These are phyloP conservation scores for Pachymerium ferrugineum DNA, from an alignment of 2,888 invertebrate species.

Conservation along the genomic window DNA sequence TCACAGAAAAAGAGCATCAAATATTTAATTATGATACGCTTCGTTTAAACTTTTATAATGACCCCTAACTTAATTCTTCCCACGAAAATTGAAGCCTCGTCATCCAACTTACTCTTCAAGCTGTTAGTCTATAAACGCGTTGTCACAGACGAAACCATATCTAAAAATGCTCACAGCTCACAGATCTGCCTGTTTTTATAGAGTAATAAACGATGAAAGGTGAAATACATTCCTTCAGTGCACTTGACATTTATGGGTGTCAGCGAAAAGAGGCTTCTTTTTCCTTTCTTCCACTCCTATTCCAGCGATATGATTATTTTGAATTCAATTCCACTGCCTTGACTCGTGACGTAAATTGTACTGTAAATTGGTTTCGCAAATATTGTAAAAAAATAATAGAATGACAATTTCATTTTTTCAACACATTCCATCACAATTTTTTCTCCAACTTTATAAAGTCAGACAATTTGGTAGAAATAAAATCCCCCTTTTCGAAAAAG, in stretches of 20 bases:
- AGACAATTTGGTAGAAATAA: too few species aligned
- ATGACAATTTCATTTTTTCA: not conserved
- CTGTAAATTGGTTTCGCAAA: not conserved
- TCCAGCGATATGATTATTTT: not conserved
- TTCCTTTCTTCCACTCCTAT: not conserved
- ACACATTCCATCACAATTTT: too few species aligned
- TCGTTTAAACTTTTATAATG: too few species aligned
- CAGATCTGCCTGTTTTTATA: conserved; percentile 24
- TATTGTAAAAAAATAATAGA: not conserved
- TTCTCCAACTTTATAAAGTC: too few species aligned
- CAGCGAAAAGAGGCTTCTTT: conserved; percentile 1
- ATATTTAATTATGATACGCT: too few species aligned
- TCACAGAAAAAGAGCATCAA: too few species aligned
- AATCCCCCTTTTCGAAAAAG: too few species aligned
- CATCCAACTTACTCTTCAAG: not conserved
- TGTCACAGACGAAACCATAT: not conserved
- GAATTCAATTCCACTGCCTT: not conserved
- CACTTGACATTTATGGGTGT: conserved; percentile 11
- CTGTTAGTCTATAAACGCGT: not conserved
- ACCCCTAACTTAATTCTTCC: too few species aligned
- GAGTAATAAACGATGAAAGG: conserved; percentile 25
- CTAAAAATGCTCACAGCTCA: conserved; percentile 11
- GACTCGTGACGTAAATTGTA: not conserved
- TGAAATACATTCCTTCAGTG: conserved; percentile 11
- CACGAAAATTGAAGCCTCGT: too few species aligned